Evolutionary conservation across 2,113 vertebrate genomes (phyloP).

Genomic region (Callorhinus ursinus): DNA sequence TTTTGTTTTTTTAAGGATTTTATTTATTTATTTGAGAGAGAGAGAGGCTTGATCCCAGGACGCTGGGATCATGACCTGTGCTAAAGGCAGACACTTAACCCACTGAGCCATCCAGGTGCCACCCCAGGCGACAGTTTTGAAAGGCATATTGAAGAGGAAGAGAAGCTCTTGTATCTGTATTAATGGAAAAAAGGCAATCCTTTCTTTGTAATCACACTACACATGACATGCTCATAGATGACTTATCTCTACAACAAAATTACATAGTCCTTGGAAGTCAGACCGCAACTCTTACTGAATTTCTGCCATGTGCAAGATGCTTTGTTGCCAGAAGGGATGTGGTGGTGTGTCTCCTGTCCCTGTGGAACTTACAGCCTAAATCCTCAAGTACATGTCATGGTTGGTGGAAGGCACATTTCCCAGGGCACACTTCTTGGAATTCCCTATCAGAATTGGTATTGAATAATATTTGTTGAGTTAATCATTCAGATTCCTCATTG

Average conservation of each 20-base stretch:
- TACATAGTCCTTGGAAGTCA: slow-evolving; percentile 23
- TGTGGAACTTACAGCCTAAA: neutral
- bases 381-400: neutral
- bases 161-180: slow-evolving; percentile 15
- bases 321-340: slow-evolving; percentile 24
- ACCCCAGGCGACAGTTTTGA: slow-evolving; percentile 46
- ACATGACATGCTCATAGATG: slow-evolving; percentile 19
- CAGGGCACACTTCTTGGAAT: neutral
- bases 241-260: slow-evolving; percentile 36
- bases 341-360: neutral
- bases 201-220: slow-evolving; percentile 51
- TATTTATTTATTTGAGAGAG: neutral
- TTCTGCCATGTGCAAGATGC: neutral
- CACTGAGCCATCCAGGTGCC: neutral
- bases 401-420: neutral
- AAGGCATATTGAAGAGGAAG: slow-evolving; percentile 33
- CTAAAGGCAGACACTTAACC: neutral
- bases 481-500: neutral
- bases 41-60: too few relatives aligned
- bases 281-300: slow-evolving; percentile 29
- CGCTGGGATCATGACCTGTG: too few relatives aligned
- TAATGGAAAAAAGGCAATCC: neutral
- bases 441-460: neutral
- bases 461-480: neutral
- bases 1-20: neutral